Evolutionary conservation across 1,140 invertebrate genomes (phyloP).

Genomic region (Ceratosolen solmsi): DNA sequence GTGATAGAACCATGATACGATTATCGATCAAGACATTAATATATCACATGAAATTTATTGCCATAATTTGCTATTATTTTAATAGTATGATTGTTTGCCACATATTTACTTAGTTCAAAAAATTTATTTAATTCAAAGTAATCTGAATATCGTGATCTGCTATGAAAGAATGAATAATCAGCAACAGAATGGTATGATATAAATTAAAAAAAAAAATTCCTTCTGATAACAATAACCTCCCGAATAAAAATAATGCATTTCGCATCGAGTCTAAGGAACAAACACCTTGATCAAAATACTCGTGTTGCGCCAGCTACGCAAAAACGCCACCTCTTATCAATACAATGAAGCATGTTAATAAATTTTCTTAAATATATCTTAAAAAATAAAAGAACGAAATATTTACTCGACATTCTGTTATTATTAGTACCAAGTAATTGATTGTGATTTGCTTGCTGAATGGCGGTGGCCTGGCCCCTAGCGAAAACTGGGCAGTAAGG

Average conservation of each 20-base stretch:
- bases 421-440: constrained; percentile 50
- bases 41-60: too few relatives aligned
- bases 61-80: too few relatives aligned
- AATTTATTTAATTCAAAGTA: too few relatives aligned
- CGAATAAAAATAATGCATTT: constrained; percentile 18
- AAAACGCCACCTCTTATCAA: constrained; percentile 21
- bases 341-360: constrained; percentile 18
- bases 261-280: neutral
- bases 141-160: neutral
- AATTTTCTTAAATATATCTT: neutral
- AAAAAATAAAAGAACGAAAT: neutral
- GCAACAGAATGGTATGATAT: neutral
- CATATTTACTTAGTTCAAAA: too few relatives aligned
- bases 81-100: too few relatives aligned
- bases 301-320: constrained; percentile 24
- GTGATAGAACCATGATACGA: too few relatives aligned
- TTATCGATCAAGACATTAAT: too few relatives aligned
- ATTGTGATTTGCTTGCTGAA: constrained; percentile 39
- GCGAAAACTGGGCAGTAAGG: constrained; percentile 18
- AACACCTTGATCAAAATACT: constrained; percentile 27
- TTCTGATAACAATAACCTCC: neutral
- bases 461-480: neutral
- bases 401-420: constrained; percentile 23
- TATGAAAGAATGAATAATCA: neutral
- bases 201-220: neutral